A percentile compares a stretch with the other conserved stretches of the same genome.
Evolutionary conservation across 1,140 invertebrate species (phyloP).

Genomic region (Eueides isabella): DNA sequence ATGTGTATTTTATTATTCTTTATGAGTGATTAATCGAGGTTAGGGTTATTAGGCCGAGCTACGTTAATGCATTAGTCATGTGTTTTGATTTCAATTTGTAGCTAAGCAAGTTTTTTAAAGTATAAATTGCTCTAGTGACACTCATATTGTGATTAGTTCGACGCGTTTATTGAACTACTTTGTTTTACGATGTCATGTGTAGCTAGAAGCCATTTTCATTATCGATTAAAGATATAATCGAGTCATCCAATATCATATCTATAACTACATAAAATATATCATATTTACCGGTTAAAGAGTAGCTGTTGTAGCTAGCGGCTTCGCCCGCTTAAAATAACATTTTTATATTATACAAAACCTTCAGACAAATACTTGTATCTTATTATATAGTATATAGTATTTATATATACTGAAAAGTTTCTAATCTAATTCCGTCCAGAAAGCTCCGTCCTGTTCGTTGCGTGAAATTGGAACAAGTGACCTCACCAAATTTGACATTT

Average conservation of each 20-base stretch:
- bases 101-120: neutral
- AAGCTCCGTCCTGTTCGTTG: no score
- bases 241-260: neutral
- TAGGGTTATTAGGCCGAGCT: slow-evolving; percentile 15
- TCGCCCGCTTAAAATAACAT: no score
- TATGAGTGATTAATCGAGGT: slow-evolving; percentile 14
- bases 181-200: neutral
- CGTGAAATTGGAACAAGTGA: no score
- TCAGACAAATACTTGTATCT: no score
- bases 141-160: slow-evolving; percentile 10
- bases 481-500: no score
- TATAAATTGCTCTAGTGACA: slow-evolving; percentile 6
- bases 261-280: neutral
- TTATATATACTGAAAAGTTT: no score
- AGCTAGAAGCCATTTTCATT: neutral
- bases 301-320: no score
- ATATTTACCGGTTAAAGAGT: no score
- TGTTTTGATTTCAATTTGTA: slow-evolving; percentile 8
- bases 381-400: no score
- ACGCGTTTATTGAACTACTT: slow-evolving; percentile 2
- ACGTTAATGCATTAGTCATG: slow-evolving; percentile 14
- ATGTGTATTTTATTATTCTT: neutral
- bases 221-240: neutral
- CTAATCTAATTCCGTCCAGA: no score
- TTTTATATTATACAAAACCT: no score